These are phyloP conservation scores for Leptodactylus fuscus DNA, from an alignment of 2,113 vertebrate species.

Conservation along the genomic window DNA sequence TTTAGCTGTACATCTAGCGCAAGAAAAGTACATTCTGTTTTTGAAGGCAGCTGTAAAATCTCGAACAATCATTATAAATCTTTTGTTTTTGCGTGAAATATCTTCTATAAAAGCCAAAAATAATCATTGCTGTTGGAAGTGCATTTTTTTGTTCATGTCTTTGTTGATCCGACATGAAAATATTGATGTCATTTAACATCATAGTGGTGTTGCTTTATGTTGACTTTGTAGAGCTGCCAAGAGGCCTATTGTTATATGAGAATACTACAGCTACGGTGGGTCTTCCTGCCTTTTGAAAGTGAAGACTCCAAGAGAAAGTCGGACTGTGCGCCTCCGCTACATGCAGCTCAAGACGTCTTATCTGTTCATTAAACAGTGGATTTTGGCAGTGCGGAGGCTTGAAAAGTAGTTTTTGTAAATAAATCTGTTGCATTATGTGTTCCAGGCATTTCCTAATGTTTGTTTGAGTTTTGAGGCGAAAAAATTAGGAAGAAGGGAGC, in stretches of 20 bases:
- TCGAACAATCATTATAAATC: background rate
- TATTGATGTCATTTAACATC: background rate
- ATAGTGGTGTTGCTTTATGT: background rate
- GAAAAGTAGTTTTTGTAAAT: slow-evolving; percentile 49
- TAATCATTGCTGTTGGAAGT: background rate
- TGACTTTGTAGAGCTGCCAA: background rate
- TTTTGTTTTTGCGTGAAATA: background rate
- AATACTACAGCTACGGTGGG: background rate
- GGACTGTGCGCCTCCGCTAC: background rate
- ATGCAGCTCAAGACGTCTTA: slow-evolving; percentile 18
- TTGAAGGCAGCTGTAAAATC: too few species aligned
- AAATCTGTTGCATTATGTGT: slow-evolving; percentile 43
- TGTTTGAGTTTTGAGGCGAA: slow-evolving; percentile 1
- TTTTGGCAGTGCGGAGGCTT: background rate
- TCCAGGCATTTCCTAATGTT: slow-evolving; percentile 47
- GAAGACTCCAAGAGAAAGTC: background rate
- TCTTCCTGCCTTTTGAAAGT: slow-evolving; percentile 35
- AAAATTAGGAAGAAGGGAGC: background rate
- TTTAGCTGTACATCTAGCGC: too few species aligned
- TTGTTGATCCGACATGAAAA: background rate
- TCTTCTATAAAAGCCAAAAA: background rate
- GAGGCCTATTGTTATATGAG: background rate
- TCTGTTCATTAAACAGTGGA: slow-evolving; percentile 29
- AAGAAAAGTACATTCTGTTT: too few species aligned
- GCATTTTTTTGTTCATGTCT: background rate